Evolutionary conservation across 2,797 vertebrate species (phyloP).

Genomic region (Hydrophis major): DNA sequence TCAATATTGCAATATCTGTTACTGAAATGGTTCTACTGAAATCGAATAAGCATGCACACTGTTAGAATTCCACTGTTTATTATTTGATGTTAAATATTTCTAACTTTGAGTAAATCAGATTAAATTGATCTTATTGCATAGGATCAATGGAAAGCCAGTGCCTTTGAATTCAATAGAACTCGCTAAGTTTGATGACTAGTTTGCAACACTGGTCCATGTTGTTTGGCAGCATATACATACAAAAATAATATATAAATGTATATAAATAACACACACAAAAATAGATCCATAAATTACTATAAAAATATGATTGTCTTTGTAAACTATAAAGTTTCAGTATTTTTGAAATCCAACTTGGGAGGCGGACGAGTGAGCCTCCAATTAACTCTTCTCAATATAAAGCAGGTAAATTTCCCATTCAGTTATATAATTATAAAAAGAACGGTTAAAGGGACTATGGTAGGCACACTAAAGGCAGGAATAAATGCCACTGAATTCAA

Average conservation of each 20-base stretch:
- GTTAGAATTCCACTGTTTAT: neutral
- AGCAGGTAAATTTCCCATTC: neutral
- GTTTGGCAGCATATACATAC: neutral
- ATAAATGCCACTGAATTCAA: neutral
- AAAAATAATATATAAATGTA: neutral
- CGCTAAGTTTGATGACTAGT: neutral
- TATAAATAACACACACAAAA: neutral
- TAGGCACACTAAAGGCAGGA: neutral
- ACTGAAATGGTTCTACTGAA: neutral
- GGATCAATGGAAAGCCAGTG: neutral
- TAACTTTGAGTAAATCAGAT: neutral
- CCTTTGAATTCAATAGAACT: neutral
- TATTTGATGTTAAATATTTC: neutral
- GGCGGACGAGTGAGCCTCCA: neutral
- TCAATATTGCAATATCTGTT: neutral
- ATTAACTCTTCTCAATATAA: neutral
- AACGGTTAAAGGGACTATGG: neutral
- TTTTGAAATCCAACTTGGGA: neutral
- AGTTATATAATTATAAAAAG: neutral
- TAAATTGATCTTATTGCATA: neutral
- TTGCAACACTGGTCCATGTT: neutral
- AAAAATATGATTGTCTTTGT: neutral
- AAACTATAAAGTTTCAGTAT: neutral
- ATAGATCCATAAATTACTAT: neutral
- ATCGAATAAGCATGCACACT: neutral